Conservation (phyloP, 2,113 vertebrate species). For the Mystacornis crossleyi region DNA sequence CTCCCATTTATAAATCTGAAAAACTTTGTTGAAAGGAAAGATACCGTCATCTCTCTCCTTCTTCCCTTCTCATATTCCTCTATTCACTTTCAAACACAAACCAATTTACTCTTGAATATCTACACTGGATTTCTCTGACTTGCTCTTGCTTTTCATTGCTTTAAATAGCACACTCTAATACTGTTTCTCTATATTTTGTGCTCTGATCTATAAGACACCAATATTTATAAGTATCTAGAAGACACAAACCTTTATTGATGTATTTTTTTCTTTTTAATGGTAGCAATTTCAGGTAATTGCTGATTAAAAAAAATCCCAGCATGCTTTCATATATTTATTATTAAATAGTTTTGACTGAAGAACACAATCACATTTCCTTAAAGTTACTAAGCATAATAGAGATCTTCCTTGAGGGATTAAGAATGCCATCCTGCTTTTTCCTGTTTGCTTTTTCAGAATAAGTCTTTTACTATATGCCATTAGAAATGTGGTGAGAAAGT, state of each 20-base stretch:
- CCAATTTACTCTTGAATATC: background rate
- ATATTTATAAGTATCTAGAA: background rate
- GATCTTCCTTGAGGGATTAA: background rate
- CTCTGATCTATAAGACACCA: background rate
- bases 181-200: background rate
- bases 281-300: background rate
- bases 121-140: background rate
- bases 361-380: background rate
- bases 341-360: background rate
- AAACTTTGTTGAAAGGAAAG: background rate
- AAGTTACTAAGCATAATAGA: background rate
- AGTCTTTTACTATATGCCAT: background rate
- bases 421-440: background rate
- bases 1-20: background rate
- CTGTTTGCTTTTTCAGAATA: background rate
- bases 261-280: background rate
- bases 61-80: background rate
- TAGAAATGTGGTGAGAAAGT: background rate
- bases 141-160: background rate
- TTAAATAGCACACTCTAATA: background rate
- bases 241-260: background rate
- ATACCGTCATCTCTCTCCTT: rapidly evolving
- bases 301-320: background rate
- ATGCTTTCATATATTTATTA: background rate
- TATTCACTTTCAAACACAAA: background rate